phyloP scores from a whole-genome alignment of 1,140 invertebrate genomes.

The Brachionus asplanchnoidis region DNA sequence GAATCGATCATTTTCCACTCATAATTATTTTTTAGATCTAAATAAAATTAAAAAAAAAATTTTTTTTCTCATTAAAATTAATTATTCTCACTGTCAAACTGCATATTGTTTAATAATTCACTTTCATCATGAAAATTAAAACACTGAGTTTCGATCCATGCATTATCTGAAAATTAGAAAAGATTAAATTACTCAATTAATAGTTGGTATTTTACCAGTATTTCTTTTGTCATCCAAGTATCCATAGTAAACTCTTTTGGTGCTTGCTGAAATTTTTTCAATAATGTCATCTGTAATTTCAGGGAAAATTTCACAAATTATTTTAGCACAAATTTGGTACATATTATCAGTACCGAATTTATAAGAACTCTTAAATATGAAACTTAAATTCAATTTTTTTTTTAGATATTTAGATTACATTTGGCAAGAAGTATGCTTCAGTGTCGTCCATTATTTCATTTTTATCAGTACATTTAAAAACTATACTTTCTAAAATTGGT shows the following conservation, averaged over 20 bases:
- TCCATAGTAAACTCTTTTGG: neutral
- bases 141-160: conserved; percentile 16
- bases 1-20: neutral
- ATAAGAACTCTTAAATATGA: neutral
- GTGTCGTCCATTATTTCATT: neutral
- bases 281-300: neutral
- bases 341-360: neutral
- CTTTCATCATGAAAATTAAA: neutral
- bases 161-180: neutral
- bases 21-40: neutral
- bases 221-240: neutral
- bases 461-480: neutral
- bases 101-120: neutral
- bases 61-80: neutral
- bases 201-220: neutral
- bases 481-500: neutral
- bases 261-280: neutral
- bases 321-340: neutral
- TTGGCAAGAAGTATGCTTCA: neutral
- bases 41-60: neutral
- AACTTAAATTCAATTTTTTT: neutral
- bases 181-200: neutral
- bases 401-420: neutral
- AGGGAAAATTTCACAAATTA: neutral
- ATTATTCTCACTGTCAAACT: neutral